Conservation (phyloP, 2,888 invertebrate genomes). For the Philonicus albiceps region DNA sequence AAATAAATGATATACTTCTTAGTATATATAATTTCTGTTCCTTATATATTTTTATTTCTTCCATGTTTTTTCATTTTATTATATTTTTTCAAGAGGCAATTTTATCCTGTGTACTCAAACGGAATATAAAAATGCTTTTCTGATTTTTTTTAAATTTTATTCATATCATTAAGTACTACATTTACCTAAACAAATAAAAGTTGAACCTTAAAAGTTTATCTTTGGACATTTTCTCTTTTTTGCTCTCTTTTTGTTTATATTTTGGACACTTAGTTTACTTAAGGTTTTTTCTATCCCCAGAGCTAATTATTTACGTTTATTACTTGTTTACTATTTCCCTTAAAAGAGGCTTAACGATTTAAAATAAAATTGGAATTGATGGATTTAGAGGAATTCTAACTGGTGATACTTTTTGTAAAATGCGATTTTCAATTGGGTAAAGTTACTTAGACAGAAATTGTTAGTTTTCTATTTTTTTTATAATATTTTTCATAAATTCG, state of each 20-base stretch:
- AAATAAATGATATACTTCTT: slow-evolving; percentile 38
- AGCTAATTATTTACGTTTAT: slow-evolving; percentile 45
- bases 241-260: slow-evolving; percentile 41
- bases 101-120: neutral
- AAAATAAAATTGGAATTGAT: neutral
- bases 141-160: neutral
- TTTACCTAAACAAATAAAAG: neutral
- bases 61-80: neutral
- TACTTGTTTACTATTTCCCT: slow-evolving; percentile 7
- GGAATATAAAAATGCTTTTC: neutral
- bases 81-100: slow-evolving; percentile 20
- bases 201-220: neutral
- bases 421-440: neutral
- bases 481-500: neutral
- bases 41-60: slow-evolving; percentile 22
- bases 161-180: neutral
- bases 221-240: slow-evolving; percentile 46
- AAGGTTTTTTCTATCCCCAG: slow-evolving; percentile 46
- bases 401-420: neutral
- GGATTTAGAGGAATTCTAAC: neutral
- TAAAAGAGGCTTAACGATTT: neutral
- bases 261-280: slow-evolving; percentile 47
- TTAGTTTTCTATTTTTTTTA: neutral
- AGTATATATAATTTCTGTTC: slow-evolving; percentile 21
- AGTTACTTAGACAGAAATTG: neutral